Percentiles rank a stretch among this genome's conserved stretches.
phyloP scores from a whole-genome alignment of 2,113 vertebrate species.

The Mugil cephalus region DNA sequence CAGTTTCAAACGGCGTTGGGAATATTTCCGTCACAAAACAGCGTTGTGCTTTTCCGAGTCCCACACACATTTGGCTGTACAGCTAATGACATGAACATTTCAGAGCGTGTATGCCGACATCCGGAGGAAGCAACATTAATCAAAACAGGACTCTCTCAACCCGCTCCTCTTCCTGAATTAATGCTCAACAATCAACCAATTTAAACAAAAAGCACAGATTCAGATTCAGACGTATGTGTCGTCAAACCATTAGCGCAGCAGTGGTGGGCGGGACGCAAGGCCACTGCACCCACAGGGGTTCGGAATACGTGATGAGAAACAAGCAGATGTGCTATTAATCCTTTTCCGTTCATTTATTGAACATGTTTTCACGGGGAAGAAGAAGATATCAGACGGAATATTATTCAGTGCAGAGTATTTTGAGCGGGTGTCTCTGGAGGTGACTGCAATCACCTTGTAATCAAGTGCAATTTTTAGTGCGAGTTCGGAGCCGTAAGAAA shows the following conservation, averaged over 20 bases:
- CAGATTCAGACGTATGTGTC: slow-evolving; percentile 8
- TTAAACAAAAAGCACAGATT: slow-evolving; percentile 22
- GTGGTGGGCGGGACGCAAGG: slow-evolving; percentile 11
- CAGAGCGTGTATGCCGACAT: slow-evolving; percentile 3
- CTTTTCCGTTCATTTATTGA: slow-evolving; percentile 14
- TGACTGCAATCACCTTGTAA: neutral
- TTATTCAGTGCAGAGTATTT: slow-evolving; percentile 5
- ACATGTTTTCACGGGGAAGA: neutral
- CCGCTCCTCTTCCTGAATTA: neutral
- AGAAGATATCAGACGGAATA: neutral
- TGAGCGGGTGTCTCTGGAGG: neutral
- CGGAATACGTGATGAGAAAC: slow-evolving; percentile 34
- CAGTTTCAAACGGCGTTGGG: slow-evolving; percentile 11
- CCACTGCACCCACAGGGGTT: slow-evolving; percentile 1
- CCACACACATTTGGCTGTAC: neutral
- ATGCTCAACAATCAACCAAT: slow-evolving; percentile 6
- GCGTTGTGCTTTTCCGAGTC: neutral
- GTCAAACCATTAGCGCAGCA: slow-evolving; percentile 5
- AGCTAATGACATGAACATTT: slow-evolving; percentile 17
- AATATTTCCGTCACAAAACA: slow-evolving; percentile 23
- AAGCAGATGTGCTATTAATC: slow-evolving; percentile 31
- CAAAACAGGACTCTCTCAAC: slow-evolving; percentile 4
- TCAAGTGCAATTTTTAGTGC: neutral
- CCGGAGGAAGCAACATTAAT: slow-evolving; percentile 10
- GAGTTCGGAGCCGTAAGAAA: neutral